These are phyloP conservation scores for Ammodytes marinus DNA, from an alignment of 2,113 vertebrate genomes.

Conservation along the genomic window DNA sequence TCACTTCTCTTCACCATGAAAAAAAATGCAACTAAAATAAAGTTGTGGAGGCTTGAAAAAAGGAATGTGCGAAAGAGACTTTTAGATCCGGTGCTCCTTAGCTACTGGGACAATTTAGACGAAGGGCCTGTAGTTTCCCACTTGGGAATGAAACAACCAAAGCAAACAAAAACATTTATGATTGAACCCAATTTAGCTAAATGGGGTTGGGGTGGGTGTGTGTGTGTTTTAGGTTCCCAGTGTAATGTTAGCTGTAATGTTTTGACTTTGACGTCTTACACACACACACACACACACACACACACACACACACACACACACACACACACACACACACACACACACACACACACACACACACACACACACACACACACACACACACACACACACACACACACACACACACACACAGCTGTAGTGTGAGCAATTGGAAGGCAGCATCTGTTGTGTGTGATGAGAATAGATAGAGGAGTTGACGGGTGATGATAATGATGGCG, in stretches of 20 bases:
- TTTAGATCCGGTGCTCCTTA: neutral
- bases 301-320: constrained; percentile 14
- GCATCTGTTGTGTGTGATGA: constrained; percentile 84
- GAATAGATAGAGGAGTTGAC: constrained; percentile 75
- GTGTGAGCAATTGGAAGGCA: constrained; percentile 76
- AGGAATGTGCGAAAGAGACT: neutral
- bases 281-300: constrained; percentile 9
- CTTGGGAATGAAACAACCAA: constrained; percentile 19
- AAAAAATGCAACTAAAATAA: neutral
- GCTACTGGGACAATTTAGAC: neutral
- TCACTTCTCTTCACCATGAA: too few relatives aligned
- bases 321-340: constrained; percentile 8
- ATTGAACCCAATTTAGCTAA: constrained; percentile 26
- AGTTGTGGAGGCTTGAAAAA: neutral
- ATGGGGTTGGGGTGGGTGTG: neutral
- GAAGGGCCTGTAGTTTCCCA: constrained; percentile 10
- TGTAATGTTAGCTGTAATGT: constrained; percentile 18
- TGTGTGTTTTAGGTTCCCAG: constrained; percentile 16
- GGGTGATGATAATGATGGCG: constrained; percentile 76
- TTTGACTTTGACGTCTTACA: constrained; percentile 21
- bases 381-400: constrained; percentile 12
- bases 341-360: constrained; percentile 27
- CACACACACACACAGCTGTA: constrained; percentile 54
- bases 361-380: constrained; percentile 1
- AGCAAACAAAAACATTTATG: constrained; percentile 29